These are phyloP conservation scores for Perithous albicinctus DNA, from an alignment of 2,888 invertebrate species.

Conservation along the genomic window DNA sequence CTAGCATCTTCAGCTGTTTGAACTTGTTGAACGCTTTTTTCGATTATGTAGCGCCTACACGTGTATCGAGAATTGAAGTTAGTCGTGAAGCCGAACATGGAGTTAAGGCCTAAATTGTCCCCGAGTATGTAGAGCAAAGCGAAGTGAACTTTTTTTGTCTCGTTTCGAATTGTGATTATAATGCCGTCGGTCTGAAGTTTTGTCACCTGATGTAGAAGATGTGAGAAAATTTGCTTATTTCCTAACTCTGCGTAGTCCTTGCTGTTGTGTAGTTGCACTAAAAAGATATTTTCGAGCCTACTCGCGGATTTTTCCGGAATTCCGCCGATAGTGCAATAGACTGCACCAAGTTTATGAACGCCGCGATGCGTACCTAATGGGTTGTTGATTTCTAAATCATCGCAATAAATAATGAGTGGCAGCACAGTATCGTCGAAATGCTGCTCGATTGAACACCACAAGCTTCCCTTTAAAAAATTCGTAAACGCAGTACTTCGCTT, in stretches of 20 bases:
- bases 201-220: conserved; percentile 34
- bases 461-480: too few relatives aligned
- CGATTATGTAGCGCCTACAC: too few relatives aligned
- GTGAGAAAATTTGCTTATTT: conserved; percentile 39
- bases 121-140: conserved; percentile 48
- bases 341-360: conserved; percentile 44
- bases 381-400: too few relatives aligned
- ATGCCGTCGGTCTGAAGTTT: conserved; percentile 53
- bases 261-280: conserved; percentile 29
- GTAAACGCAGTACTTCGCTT: too few relatives aligned
- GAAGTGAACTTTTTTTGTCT: conserved; percentile 48
- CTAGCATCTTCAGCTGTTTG: too few relatives aligned
- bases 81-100: conserved; percentile 55
- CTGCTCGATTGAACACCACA: too few relatives aligned
- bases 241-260: conserved; percentile 45
- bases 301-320: conserved; percentile 46
- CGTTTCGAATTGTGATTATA: conserved; percentile 12
- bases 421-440: too few relatives aligned
- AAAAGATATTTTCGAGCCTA: conserved; percentile 43
- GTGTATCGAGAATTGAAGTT: conserved; percentile 62
- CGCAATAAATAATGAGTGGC: too few relatives aligned
- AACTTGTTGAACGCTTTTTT: too few relatives aligned
- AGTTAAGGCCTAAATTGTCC: conserved; percentile 62
- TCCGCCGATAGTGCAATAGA: conserved; percentile 41
- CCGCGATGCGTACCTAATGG: too few relatives aligned